Conservation (phyloP, 1,140 invertebrate genomes). For the Hylaeus volcanicus region DNA sequence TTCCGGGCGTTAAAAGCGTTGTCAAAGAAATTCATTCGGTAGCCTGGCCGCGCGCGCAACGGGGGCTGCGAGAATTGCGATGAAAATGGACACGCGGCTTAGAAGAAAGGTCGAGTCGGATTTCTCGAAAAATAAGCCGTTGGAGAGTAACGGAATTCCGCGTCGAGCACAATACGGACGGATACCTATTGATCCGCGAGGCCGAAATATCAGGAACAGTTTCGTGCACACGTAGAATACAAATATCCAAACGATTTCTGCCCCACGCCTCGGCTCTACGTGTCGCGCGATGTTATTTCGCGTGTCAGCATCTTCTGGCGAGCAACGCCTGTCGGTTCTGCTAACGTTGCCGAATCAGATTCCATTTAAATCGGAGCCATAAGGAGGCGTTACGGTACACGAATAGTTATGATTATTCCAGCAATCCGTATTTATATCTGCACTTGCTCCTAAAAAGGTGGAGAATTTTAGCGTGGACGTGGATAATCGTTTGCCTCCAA, state of each 20-base stretch:
- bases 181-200: slow-evolving; percentile 36
- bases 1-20: slow-evolving; percentile 12
- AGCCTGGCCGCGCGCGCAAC: not conserved
- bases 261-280: slow-evolving; percentile 1
- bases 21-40: slow-evolving; percentile 1
- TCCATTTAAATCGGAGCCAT: not conserved
- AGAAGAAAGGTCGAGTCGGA: slow-evolving; percentile 1
- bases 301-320: not conserved
- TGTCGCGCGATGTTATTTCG: slow-evolving; percentile 22
- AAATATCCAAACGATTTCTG: slow-evolving; percentile 27
- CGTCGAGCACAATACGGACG: slow-evolving; percentile 33
- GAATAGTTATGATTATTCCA: too few relatives aligned
- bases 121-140: slow-evolving; percentile 33
- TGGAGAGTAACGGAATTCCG: slow-evolving; percentile 20
- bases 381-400: too few relatives aligned
- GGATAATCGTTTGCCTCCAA: too few relatives aligned
- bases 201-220: slow-evolving; percentile 40
- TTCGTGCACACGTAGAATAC: slow-evolving; percentile 23
- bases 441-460: too few relatives aligned
- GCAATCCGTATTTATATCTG: too few relatives aligned
- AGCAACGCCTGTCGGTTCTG: not conserved
- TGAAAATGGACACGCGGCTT: slow-evolving; percentile 3
- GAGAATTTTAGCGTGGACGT: too few relatives aligned
- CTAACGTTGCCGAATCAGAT: not conserved
- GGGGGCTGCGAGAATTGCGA: not conserved